Evolutionary conservation across 1,140 invertebrate species (phyloP).

Genomic region (Hyles vespertilio): DNA sequence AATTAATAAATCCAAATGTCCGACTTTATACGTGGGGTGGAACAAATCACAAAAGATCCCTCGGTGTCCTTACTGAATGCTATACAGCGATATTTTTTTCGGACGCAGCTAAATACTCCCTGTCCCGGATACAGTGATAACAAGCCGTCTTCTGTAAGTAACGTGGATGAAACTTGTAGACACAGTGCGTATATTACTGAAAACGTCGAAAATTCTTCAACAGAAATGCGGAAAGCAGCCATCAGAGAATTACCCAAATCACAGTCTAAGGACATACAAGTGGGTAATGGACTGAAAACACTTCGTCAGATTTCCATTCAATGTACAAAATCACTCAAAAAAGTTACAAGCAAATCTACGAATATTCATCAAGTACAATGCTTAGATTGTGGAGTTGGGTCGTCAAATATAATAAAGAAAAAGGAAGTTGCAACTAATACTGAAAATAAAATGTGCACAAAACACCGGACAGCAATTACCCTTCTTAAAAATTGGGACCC

Average conservation of each 20-base stretch:
- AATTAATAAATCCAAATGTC: slow-evolving; percentile 13
- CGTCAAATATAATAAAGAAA: background rate
- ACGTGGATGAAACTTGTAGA: too few species aligned
- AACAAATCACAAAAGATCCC: slow-evolving; percentile 32
- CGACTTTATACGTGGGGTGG: slow-evolving; percentile 25
- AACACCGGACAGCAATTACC: slow-evolving; percentile 22
- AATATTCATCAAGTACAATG: slow-evolving; percentile 6
- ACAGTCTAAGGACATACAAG: slow-evolving; percentile 16
- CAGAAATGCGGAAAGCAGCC: background rate
- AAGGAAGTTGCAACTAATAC: slow-evolving; percentile 23
- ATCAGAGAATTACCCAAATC: background rate
- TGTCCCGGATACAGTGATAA: too few species aligned
- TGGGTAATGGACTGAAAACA: slow-evolving; percentile 8
- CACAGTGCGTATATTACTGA: too few species aligned
- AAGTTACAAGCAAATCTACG: slow-evolving; percentile 20
- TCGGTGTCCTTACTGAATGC: slow-evolving; percentile 22
- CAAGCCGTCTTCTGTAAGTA: too few species aligned
- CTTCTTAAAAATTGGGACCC: slow-evolving; percentile 21
- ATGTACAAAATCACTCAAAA: slow-evolving; percentile 9
- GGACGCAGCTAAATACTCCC: background rate
- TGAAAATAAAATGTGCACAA: slow-evolving; percentile 19
- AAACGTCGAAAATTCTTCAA: too few species aligned
- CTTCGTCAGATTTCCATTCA: slow-evolving; percentile 16
- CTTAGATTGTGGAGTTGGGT: slow-evolving; percentile 13
- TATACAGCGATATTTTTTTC: slow-evolving; percentile 18